A percentile compares a stretch with the other conserved stretches of the same genome.
These are phyloP conservation scores for Origma solitaria DNA, from an alignment of 2,113 vertebrate genomes.

Conservation along the genomic window DNA sequence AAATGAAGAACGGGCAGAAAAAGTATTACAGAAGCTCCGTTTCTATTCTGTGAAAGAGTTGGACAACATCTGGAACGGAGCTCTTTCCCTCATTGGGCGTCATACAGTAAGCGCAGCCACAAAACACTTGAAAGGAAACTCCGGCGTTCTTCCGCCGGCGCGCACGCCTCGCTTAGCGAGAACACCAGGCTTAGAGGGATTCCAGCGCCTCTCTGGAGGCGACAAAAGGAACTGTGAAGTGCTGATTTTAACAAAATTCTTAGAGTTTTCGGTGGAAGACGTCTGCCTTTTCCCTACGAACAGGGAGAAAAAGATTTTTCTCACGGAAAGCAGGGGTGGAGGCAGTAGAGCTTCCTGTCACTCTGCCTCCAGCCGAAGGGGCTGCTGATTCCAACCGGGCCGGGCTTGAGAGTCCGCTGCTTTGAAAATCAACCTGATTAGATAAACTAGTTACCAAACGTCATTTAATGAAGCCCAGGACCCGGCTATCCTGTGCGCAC, in stretches of 20 bases:
- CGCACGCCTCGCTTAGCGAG: background rate
- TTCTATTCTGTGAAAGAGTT: background rate
- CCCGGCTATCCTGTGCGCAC: accelerated
- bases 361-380: background rate
- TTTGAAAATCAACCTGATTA: background rate
- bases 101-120: background rate
- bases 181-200: background rate
- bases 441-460: background rate
- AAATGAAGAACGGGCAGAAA: background rate
- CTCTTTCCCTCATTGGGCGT: background rate
- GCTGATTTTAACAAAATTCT: background rate
- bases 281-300: background rate
- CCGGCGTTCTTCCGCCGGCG: background rate
- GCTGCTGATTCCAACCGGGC: background rate
- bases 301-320: background rate
- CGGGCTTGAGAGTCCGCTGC: background rate
- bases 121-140: background rate
- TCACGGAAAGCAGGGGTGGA: background rate
- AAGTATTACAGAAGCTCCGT: accelerated
- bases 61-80: background rate
- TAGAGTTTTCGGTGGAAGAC: background rate
- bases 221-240: background rate
- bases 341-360: background rate
- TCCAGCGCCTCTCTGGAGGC: background rate
- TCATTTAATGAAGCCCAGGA: background rate